Evolutionary conservation across 2,797 vertebrate species (phyloP).

Genomic region (Tauraco hartlaubi): DNA sequence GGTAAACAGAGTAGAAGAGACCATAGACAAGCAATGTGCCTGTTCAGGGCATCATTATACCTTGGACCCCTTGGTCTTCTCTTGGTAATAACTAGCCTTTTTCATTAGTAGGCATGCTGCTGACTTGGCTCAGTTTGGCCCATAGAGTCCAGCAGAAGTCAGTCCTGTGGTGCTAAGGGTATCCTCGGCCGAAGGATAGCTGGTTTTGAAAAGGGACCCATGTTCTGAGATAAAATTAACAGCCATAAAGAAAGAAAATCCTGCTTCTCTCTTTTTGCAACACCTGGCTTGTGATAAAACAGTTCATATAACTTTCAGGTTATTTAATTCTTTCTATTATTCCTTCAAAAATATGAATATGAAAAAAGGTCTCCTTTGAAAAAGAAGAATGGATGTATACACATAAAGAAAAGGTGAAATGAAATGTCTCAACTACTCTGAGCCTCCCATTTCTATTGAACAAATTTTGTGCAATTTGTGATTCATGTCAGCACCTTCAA

Average conservation of each 20-base stretch:
- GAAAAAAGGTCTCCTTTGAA: not conserved
- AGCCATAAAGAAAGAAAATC: not conserved
- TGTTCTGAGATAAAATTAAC: not conserved
- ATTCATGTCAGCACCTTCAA: constrained; percentile 7
- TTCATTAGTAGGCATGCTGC: not conserved
- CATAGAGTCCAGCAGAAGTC: not conserved
- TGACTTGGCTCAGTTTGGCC: not conserved
- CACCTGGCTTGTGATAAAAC: not conserved
- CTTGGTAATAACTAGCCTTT: not conserved
- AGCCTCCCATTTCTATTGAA: not conserved
- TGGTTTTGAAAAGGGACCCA: not conserved
- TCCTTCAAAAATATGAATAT: not conserved
- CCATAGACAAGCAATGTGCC: not conserved
- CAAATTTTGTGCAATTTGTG: not conserved
- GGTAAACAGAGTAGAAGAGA: not conserved
- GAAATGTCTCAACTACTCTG: not conserved
- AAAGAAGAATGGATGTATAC: not conserved
- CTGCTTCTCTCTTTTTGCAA: not conserved
- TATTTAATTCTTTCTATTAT: not conserved
- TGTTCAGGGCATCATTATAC: not conserved
- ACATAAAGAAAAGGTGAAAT: not conserved
- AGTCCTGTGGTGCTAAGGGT: not conserved
- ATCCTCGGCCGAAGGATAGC: not conserved
- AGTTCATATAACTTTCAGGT: not conserved
- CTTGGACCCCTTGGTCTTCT: not conserved